Percentiles rank a stretch among this genome's conserved stretches.
phyloP scores from a whole-genome alignment of 2,888 invertebrate genomes.

The Eueremaeus valkanovi region DNA sequence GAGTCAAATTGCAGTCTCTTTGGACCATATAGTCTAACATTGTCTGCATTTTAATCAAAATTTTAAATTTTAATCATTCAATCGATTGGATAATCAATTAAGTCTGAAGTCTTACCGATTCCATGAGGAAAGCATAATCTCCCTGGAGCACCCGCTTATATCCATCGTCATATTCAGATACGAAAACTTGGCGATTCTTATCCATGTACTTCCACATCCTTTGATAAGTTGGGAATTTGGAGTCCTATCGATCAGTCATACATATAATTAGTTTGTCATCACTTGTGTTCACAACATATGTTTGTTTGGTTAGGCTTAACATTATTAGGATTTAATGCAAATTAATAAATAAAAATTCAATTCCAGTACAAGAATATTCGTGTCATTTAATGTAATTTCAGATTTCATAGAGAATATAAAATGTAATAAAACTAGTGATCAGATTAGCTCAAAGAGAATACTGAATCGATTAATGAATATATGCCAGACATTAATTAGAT shows the following conservation, averaged over 20 bases:
- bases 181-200: slow-evolving; percentile 72
- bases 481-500: too few species aligned
- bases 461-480: too few species aligned
- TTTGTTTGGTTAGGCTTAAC: too few species aligned
- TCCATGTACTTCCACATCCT: slow-evolving; percentile 72
- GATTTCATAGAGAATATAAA: too few species aligned
- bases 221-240: slow-evolving; percentile 70
- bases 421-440: too few species aligned
- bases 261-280: background rate
- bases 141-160: slow-evolving; percentile 77
- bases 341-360: too few species aligned
- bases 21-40: slow-evolving; percentile 95
- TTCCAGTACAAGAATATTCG: too few species aligned
- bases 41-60: slow-evolving; percentile 55
- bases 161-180: slow-evolving; percentile 84
- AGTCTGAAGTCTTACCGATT: slow-evolving; percentile 59
- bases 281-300: background rate
- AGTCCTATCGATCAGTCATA: slow-evolving; percentile 59
- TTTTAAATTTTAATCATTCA: background rate
- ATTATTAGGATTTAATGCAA: too few species aligned
- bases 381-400: too few species aligned
- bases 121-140: slow-evolving; percentile 96
- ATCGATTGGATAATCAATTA: background rate
- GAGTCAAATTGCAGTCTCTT: slow-evolving; percentile 92
- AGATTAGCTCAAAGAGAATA: too few species aligned